phyloP scores from a whole-genome alignment of 2,113 vertebrate genomes.

The Bungarus multicinctus region DNA sequence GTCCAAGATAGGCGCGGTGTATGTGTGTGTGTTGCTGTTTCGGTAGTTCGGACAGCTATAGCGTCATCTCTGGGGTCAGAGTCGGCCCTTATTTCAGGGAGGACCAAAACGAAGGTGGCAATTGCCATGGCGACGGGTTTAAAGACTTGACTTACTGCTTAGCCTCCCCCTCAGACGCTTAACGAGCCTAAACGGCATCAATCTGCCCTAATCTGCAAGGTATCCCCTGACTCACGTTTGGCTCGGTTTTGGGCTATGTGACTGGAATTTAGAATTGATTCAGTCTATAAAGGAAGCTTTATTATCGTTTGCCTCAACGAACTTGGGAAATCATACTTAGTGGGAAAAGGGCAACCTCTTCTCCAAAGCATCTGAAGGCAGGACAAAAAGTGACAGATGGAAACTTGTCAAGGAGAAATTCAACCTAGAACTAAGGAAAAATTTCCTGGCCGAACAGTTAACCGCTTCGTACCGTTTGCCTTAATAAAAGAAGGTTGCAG shows the following conservation, averaged over 20 bases:
- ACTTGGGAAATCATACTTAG: neutral
- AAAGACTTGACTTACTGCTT: neutral
- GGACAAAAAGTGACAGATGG: neutral
- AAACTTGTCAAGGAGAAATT: neutral
- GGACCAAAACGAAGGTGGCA: neutral
- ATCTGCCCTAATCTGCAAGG: neutral
- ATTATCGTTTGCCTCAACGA: too few species aligned
- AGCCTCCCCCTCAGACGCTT: neutral
- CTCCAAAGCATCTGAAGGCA: neutral
- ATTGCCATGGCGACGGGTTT: neutral
- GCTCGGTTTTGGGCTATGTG: neutral
- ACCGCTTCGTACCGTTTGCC: accelerated
- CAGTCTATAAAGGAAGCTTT: neutral
- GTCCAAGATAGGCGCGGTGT: neutral
- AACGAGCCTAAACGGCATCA: neutral
- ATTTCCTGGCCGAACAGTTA: neutral
- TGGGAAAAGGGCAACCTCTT: neutral
- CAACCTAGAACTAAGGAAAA: neutral
- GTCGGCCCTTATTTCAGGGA: neutral
- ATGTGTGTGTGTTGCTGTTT: neutral
- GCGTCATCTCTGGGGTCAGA: neutral
- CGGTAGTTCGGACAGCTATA: neutral
- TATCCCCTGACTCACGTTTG: neutral
- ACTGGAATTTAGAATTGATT: too few species aligned
- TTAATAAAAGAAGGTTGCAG: neutral